Evolutionary conservation across 1,140 invertebrate genomes (phyloP), one percentile per base, ranked within the genome.

Genomic region (Drosophila truncata): DNA sequence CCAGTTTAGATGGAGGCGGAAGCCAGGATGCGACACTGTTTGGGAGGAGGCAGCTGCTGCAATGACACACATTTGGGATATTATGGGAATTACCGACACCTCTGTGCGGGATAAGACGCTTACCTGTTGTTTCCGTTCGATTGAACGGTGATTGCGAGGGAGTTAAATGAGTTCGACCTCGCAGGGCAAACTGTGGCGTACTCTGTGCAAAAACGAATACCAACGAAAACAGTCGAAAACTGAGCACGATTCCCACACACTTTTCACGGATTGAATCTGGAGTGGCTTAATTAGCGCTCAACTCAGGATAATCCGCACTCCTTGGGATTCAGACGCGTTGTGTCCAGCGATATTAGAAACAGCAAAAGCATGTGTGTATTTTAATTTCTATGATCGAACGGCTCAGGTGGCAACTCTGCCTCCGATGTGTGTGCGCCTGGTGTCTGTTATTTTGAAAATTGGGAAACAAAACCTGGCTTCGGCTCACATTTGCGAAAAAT

Each of bases 361-460:
- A 60, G 74, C 64, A 78, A 85, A 87, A 87, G 84, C 83, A 87
- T 78, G 73, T 78, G 73, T 76, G 74, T 71, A 71, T 49, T 71
- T 71, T 70, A 69, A 70, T 58, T 80, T 69, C 55, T 65, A 72
- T 76, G 82, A 85, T 85, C 82, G 47, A 85, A 78, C 70, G 46
- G 23, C 46, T 70, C 55, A 88, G 84, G 80, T 87, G 84, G 73
- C 84, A 87, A 78, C 84, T 63, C 84, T 90, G 73, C 47, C 20
- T 33, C 54, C n/a, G 31, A 50, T 31, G 16, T 57, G 52, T 47
- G 25, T 58, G 50, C 35, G 69, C 29, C 54, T 60, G 23, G 7
- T 50, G 70, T 78, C 84, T 44, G 84, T 87, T 87, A 87, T 78
- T 78, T 87, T 87, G 47, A 78, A 90, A 87, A 66, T n/a, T 13